A percentile compares a stretch with the other conserved stretches of the same genome.
phyloP scores from a whole-genome alignment of 2,113 vertebrate genomes.

The Chamaetylas fuelleborni region DNA sequence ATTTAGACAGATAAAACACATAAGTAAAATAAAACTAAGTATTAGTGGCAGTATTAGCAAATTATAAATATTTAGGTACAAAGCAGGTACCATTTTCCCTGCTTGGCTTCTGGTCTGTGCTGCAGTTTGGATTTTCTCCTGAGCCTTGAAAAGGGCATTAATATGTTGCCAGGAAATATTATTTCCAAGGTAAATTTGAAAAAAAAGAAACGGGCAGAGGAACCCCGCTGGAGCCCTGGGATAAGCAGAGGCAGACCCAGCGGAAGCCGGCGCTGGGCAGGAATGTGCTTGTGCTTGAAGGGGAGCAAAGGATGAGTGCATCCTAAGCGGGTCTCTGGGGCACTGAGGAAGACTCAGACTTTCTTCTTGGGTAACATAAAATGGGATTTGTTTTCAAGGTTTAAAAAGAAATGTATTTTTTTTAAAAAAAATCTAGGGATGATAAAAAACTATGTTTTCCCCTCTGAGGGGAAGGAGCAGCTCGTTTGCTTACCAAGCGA shows the following conservation, averaged over 20 bases:
- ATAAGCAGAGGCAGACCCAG: background rate
- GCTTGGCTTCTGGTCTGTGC: background rate
- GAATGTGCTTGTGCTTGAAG: background rate
- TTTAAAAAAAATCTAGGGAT: background rate
- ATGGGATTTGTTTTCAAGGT: background rate
- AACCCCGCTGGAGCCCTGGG: background rate
- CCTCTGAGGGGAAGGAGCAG: background rate
- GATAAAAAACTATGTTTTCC: background rate
- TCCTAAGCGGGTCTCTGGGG: background rate
- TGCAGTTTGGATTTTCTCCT: conserved; percentile 26
- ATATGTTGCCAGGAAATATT: conserved; percentile 55
- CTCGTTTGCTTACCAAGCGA: background rate
- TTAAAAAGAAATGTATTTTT: background rate
- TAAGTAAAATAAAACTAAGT: background rate
- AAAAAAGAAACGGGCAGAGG: background rate
- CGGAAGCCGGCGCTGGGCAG: fast-evolving
- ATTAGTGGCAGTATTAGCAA: background rate
- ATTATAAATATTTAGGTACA: conserved; percentile 10
- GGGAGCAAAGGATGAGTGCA: background rate
- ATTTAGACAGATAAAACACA: background rate
- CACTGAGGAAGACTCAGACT: background rate
- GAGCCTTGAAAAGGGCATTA: conserved; percentile 53
- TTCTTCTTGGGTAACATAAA: background rate
- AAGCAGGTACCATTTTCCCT: background rate
- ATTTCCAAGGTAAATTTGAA: conserved; percentile 40